Conservation (phyloP, 2,888 invertebrate species). For the Dryocosmus kuriphilus region DNA sequence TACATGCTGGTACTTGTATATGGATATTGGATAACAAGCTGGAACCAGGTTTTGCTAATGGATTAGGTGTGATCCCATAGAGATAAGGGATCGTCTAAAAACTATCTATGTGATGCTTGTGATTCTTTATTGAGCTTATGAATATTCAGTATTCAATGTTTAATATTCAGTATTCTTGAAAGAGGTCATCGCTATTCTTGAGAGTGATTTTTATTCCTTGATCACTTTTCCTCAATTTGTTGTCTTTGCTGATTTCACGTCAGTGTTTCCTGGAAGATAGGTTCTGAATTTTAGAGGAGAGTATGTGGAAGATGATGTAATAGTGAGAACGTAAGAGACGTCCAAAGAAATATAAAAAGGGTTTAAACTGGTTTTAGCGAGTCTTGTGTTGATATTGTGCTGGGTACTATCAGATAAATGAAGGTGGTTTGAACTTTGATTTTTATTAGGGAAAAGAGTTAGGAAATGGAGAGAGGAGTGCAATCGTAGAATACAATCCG, state of each 20-base stretch:
- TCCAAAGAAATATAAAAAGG: conserved; percentile 33
- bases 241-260: not conserved
- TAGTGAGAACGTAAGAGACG: conserved; percentile 23
- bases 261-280: conserved; percentile 5
- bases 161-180: not conserved
- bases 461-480: not conserved
- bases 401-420: not conserved
- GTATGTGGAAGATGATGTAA: conserved; percentile 36
- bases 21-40: conserved; percentile 21
- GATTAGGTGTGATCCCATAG: not conserved
- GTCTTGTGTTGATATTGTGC: conserved; percentile 1
- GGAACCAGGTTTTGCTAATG: not conserved
- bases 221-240: not conserved
- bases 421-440: not conserved
- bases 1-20: conserved; percentile 7
- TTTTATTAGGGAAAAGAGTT: not conserved
- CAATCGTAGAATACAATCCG: not conserved
- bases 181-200: not conserved
- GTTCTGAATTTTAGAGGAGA: conserved; percentile 11
- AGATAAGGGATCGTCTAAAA: not conserved
- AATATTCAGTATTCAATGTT: not conserved
- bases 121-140: not conserved
- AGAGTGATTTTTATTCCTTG: not conserved
- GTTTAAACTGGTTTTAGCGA: conserved; percentile 36
- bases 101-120: not conserved